These are phyloP conservation scores for Torymus auratus DNA, from an alignment of 2,888 invertebrate genomes.

Conservation along the genomic window DNA sequence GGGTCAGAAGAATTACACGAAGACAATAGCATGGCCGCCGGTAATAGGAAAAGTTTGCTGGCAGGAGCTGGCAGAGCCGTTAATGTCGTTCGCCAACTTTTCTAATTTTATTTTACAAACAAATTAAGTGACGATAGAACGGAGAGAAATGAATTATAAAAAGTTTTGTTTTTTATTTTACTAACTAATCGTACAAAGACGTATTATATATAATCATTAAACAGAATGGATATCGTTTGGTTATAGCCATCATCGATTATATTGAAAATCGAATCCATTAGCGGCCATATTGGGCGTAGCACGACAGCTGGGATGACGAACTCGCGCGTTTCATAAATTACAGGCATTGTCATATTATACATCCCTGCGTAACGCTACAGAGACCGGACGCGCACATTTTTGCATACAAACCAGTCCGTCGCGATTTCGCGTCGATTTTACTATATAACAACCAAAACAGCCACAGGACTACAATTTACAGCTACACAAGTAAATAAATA, in stretches of 20 bases:
- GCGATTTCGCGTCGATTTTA: slow-evolving; percentile 17
- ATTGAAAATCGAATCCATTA: slow-evolving; percentile 26
- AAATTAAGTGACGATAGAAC: no score
- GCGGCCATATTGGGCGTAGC: not conserved
- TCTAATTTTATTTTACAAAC: no score
- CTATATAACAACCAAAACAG: not conserved
- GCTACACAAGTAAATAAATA: no score
- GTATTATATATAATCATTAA: no score
- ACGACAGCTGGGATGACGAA: not conserved
- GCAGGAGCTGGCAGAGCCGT: no score
- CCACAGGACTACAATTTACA: not conserved
- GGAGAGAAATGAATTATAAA: no score
- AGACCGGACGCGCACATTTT: slow-evolving; percentile 20
- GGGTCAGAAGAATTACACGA: not conserved
- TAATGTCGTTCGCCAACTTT: no score
- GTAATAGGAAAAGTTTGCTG: not conserved
- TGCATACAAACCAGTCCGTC: slow-evolving; percentile 25
- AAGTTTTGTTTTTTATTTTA: no score
- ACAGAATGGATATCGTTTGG: not conserved
- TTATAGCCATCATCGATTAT: not conserved
- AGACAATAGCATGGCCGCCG: not conserved
- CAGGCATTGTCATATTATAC: slow-evolving; percentile 9
- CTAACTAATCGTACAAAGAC: no score
- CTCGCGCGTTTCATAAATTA: slow-evolving; percentile 29
- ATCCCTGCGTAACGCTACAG: no score